Percentiles rank a stretch among this genome's conserved stretches.
Evolutionary conservation across 2,888 invertebrate genomes (phyloP).

Genomic region (Drosophila limbata): DNA sequence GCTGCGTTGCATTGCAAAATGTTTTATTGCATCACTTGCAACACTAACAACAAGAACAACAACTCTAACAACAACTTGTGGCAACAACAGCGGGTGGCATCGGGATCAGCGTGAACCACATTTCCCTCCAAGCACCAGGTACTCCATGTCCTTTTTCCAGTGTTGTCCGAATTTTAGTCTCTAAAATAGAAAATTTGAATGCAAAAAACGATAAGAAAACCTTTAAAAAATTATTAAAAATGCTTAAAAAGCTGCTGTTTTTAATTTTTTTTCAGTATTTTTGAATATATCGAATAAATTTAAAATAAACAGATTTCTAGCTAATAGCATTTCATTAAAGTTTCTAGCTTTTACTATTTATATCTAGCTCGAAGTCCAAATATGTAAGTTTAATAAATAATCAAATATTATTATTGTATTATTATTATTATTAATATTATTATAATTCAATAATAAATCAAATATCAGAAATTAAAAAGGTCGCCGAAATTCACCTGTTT

Average conservation of each 20-base stretch:
- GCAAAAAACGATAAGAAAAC: neutral
- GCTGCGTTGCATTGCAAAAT: constrained; percentile 58
- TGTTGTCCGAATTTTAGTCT: neutral
- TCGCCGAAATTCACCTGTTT: too few species aligned
- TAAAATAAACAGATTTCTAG: too few species aligned
- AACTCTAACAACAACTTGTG: constrained; percentile 36
- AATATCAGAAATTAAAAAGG: too few species aligned
- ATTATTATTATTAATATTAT: too few species aligned
- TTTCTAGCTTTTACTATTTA: neutral
- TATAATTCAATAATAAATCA: too few species aligned
- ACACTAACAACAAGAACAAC: constrained; percentile 24
- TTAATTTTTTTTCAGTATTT: too few species aligned
- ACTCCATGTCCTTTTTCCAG: neutral
- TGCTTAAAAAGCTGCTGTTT: too few species aligned
- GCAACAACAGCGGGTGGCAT: constrained; percentile 15
- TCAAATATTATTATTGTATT: too few species aligned
- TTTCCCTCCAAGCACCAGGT: neutral
- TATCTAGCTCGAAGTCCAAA: too few species aligned
- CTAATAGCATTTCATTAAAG: neutral
- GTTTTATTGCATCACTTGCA: constrained; percentile 67
- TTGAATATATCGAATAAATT: too few species aligned
- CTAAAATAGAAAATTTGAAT: neutral
- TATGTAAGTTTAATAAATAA: too few species aligned
- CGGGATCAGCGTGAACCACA: neutral
- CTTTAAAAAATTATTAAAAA: too few species aligned